Conservation (phyloP, 30 jellyfish, hydroid and myxozoan species). For the Turritopsis dohrnii region DNA sequence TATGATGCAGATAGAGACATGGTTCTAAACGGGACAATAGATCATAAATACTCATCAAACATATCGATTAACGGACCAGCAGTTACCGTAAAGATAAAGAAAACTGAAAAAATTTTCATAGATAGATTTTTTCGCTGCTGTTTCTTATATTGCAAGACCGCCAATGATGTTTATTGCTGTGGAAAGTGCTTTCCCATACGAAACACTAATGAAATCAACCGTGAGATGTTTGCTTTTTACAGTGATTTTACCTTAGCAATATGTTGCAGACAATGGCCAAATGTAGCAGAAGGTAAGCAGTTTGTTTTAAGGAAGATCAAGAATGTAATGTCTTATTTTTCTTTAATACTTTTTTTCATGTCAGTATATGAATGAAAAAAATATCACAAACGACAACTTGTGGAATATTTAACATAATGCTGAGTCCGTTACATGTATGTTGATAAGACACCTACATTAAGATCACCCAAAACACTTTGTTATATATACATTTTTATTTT, state of each 20-base stretch:
- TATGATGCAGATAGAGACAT: background rate
- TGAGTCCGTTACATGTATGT: no score
- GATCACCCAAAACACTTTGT: no score
- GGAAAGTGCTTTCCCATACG: background rate
- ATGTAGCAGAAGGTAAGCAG: background rate
- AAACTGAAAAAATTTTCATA: background rate
- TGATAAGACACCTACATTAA: no score
- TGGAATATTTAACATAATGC: no score
- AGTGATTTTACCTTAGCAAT: conserved; percentile 4
- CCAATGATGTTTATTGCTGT: background rate
- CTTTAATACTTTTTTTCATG: no score
- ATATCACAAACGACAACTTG: no score
- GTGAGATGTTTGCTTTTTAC: background rate
- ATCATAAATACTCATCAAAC: background rate
- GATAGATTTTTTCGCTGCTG: background rate
- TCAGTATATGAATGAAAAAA: background rate
- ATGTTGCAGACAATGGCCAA: background rate
- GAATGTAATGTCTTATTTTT: no score
- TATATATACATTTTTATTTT: no score
- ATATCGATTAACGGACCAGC: conserved; percentile 2
- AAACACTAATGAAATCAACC: background rate
- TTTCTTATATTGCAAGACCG: background rate
- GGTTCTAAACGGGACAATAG: background rate
- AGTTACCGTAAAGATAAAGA: background rate
- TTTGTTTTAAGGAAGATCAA: background rate